These are phyloP conservation scores for Virgularia gustaviana DNA, from an alignment of 92 coral and sea anemone genomes.

Conservation along the genomic window DNA sequence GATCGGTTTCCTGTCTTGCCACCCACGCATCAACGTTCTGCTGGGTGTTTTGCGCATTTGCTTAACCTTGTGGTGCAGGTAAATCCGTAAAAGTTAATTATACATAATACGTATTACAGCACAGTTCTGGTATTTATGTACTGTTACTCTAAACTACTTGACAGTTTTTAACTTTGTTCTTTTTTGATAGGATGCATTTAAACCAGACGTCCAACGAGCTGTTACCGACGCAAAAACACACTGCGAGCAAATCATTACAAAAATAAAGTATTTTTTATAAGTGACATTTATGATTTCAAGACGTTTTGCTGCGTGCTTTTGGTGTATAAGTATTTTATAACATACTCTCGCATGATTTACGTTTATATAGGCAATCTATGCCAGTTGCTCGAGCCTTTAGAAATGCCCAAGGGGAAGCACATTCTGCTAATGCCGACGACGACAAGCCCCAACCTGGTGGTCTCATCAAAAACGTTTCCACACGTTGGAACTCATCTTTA, in stretches of 20 bases:
- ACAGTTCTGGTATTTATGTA: neutral
- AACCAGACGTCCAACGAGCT: slow-evolving; percentile 7
- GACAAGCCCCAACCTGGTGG: neutral
- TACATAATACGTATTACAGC: neutral
- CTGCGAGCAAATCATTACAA: slow-evolving; percentile 11
- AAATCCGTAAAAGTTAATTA: neutral
- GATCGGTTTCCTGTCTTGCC: neutral
- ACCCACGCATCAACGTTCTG: slow-evolving; percentile 9
- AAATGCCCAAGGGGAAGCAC: neutral
- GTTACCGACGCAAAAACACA: slow-evolving; percentile 14
- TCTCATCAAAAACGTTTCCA: neutral
- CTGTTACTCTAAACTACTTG: neutral
- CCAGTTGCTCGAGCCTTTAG: neutral
- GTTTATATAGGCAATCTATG: neutral
- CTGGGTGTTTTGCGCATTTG: slow-evolving; percentile 18
- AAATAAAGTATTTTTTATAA: neutral
- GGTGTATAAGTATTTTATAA: too few species aligned
- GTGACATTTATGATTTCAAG: neutral
- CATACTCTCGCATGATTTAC: too few species aligned
- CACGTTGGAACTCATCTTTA: neutral
- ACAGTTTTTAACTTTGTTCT: neutral
- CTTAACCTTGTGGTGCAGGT: slow-evolving; percentile 16
- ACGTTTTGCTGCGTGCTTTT: too few species aligned
- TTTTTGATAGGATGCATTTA: slow-evolving; percentile 5
- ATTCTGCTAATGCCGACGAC: neutral